phyloP scores from a whole-genome alignment of 2,797 vertebrate species.

The Carduelis carduelis region DNA sequence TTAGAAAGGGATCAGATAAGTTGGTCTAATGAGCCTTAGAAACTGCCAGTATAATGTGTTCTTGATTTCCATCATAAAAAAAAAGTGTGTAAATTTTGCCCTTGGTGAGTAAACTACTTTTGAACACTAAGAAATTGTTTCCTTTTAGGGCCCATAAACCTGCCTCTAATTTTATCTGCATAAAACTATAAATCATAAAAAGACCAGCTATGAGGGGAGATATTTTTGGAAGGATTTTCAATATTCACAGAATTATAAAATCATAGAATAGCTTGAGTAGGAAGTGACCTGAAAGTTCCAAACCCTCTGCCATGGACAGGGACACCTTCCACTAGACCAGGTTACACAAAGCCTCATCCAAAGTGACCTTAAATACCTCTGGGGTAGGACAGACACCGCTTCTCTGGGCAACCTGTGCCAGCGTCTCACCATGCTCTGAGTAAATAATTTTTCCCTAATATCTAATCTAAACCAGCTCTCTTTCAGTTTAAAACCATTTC shows the following conservation, averaged over 20 bases:
- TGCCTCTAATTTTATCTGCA: not conserved
- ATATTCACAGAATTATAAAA: not conserved
- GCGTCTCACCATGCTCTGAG: fast-evolving
- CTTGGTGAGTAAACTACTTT: not conserved
- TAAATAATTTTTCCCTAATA: not conserved
- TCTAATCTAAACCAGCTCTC: not conserved
- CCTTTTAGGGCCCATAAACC: not conserved
- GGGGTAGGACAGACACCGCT: not conserved
- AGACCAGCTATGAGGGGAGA: fast-evolving
- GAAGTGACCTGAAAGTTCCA: not conserved
- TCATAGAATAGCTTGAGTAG: not conserved
- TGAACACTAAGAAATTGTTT: not conserved
- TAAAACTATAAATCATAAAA: not conserved
- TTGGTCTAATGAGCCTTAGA: constrained; percentile 18
- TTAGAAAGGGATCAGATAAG: constrained; percentile 7
- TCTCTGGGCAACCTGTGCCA: not conserved
- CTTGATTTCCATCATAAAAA: not conserved
- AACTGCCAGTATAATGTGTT: not conserved
- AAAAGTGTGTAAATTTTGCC: not conserved
- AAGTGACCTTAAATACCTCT: not conserved
- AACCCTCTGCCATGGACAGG: not conserved
- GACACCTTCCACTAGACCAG: not conserved
- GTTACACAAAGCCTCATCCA: not conserved
- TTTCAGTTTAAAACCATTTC: not conserved
- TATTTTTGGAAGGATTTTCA: not conserved